Base-by-base conservation (phyloP, 2,797 vertebrate genomes). In the Anguilla marmorata region DNA sequence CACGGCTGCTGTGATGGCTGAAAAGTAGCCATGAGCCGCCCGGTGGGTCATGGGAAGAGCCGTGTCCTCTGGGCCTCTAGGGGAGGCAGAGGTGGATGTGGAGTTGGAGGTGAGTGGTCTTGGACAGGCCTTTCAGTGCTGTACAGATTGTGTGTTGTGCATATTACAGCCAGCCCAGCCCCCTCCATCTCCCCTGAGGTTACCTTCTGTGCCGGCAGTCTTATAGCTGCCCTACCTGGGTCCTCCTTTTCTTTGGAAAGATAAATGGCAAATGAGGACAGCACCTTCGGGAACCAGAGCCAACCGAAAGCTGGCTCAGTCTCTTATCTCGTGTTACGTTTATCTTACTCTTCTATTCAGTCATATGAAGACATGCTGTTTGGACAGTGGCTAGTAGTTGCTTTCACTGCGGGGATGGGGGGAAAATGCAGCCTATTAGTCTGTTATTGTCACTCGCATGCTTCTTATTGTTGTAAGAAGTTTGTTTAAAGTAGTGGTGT, bases 81-180 rank as follows among this genome's bases (percentile, higher is more conserved):
- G n/a, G 63, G 52, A 30, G 19, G 79, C 27, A 45, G 5, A 12
- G 54, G 33, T 24, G 50, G 87, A 74, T 56, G 66, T 27, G 8
- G 6, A 12, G 54, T 52, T 24, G 50, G 87, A 74, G 72, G 66
- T 27, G 8, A 72, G 82, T 30, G 86, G 86, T 60, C 52, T 41
- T 21, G 24, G 74, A 37, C n/a, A n/a, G 74, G 60, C 33, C 56
- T 48, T 45, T 41, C 16, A n/a, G 21, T n/a, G 79, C 41, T 9
- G 24, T n/a, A 30, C n/a, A 12, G 79, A 24, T 50, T n/a, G 19
- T 4, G 79, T 12, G 0, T 82, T 50, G 3, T 82, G 21, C 79
- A 82, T 19, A 82, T 82, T 12, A 48, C 76, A 21, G 76, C 41
- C 33, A 45, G 41, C 41, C 41, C 41, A 21, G 24, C 30, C 3